A percentile compares a stretch with the other conserved stretches of the same genome.
Evolutionary conservation across 2,888 invertebrate species (phyloP).

Genomic region (Rapana venosa): DNA sequence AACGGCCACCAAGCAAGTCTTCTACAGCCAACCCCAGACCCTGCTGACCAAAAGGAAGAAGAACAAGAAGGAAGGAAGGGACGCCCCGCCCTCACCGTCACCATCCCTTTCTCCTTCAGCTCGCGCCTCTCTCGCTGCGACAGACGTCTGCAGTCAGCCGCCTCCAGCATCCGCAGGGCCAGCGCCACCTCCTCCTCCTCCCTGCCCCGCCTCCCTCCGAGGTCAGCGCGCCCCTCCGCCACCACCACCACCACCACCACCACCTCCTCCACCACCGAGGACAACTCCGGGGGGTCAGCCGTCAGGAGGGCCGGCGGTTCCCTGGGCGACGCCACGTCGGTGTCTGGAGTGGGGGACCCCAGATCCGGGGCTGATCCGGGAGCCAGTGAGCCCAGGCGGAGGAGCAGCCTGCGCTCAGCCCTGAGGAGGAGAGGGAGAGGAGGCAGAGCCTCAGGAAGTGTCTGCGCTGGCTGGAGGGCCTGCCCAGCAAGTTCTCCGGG

Average conservation of each 20-base stretch:
- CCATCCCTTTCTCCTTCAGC: constrained; percentile 23
- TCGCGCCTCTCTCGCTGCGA: not conserved
- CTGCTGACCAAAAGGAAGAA: constrained; percentile 6
- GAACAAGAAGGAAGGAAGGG: not conserved
- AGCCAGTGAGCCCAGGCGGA: constrained; percentile 8
- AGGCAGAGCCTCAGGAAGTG: constrained; percentile 58
- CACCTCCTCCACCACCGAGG: not conserved
- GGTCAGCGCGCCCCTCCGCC: not conserved
- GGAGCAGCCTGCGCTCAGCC: not conserved
- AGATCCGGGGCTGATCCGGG: not conserved
- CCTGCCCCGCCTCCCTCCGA: not conserved
- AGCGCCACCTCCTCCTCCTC: not conserved
- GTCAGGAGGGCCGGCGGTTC: not conserved
- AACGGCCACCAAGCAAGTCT: constrained; percentile 13
- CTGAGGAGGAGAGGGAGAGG: constrained; percentile 44
- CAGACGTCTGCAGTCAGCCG: not conserved
- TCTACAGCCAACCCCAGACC: constrained; percentile 8
- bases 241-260: not conserved
- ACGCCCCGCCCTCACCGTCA: constrained; percentile 13
- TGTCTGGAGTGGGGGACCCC: not conserved
- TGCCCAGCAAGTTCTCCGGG: constrained; percentile 67
- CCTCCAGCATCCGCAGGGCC: not conserved
- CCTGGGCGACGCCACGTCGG: not conserved
- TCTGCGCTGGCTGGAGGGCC: constrained; percentile 63
- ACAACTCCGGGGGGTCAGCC: not conserved